Conservation (phyloP, 2,113 vertebrate species). For the Cavia aperea region DNA sequence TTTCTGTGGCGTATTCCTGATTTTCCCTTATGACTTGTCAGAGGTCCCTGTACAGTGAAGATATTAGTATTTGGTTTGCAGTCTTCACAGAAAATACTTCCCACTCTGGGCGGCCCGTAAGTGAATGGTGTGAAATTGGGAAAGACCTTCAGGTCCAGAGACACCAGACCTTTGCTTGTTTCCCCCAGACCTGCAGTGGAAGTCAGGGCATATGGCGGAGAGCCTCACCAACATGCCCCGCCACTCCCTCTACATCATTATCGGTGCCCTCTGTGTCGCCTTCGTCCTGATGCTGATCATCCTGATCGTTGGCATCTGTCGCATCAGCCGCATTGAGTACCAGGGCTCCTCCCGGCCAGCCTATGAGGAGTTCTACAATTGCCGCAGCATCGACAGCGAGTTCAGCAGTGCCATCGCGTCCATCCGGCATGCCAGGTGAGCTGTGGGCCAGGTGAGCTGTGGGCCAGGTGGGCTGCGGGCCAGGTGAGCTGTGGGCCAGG, state of each 20-base stretch:
- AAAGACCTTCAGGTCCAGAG: rapidly evolving
- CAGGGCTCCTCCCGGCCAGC: conserved; percentile 95
- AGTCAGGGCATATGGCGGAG: conserved; percentile 90
- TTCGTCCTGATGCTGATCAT: conserved; percentile 98
- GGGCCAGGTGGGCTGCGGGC: conserved; percentile 82
- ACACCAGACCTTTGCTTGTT: rapidly evolving
- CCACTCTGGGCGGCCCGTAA: not conserved
- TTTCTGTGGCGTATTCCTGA: not conserved
- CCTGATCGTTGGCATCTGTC: conserved; percentile 97
- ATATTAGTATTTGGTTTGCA: not conserved
- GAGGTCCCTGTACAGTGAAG: not conserved
- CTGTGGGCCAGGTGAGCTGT: too few species aligned
- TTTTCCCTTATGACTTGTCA: not conserved
- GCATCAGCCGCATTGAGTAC: conserved; percentile 99
- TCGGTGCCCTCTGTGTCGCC: conserved; percentile 93
- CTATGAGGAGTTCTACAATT: conserved; percentile 99
- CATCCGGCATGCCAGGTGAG: conserved; percentile 81
- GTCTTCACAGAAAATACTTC: not conserved
- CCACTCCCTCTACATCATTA: conserved; percentile 98
- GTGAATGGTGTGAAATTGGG: rapidly evolving
- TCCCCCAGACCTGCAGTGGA: conserved; percentile 91
- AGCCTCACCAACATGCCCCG: conserved; percentile 94
- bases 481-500: conserved; percentile 78
- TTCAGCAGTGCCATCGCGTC: conserved; percentile 95
- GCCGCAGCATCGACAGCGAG: conserved; percentile 97